These are phyloP conservation scores for Brachynemurus nebulosus DNA, from an alignment of 2,888 invertebrate species.

Conservation along the genomic window DNA sequence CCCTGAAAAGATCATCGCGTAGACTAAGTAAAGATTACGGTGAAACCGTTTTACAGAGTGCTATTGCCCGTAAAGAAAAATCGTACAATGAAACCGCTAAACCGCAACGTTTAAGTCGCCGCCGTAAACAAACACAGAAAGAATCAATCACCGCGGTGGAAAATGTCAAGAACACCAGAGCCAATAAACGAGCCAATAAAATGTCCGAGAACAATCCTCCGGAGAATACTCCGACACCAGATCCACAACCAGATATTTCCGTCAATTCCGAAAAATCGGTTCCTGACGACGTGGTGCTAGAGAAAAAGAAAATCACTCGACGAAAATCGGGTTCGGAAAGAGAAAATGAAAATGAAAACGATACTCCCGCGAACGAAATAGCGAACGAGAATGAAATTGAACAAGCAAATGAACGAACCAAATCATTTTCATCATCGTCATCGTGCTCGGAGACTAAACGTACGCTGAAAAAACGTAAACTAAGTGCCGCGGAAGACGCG, in stretches of 20 bases:
- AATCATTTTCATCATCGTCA: not conserved
- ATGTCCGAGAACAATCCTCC: not conserved
- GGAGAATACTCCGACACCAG: not conserved
- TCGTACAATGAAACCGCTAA: slow-evolving; percentile 41
- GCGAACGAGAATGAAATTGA: slow-evolving; percentile 14
- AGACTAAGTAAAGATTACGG: slow-evolving; percentile 45
- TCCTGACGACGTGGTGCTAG: slow-evolving; percentile 24
- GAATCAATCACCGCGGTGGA: slow-evolving; percentile 20
- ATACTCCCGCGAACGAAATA: slow-evolving; percentile 19
- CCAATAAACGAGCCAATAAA: not conserved
- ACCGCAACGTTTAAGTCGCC: slow-evolving; percentile 36
- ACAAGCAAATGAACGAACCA: not conserved
- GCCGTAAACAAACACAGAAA: slow-evolving; percentile 53
- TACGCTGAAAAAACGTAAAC: not conserved
- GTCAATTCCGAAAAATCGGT: not conserved
- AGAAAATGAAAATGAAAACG: slow-evolving; percentile 14
- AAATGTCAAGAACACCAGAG: not conserved
- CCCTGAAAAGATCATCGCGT: slow-evolving; percentile 47
- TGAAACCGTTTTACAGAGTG: slow-evolving; percentile 51
- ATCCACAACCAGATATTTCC: not conserved
- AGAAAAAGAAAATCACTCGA: slow-evolving; percentile 3
- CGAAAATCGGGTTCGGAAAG: slow-evolving; percentile 3
- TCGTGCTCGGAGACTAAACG: not conserved
- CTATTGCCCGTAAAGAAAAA: slow-evolving; percentile 59
- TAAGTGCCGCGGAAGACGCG: not conserved